phyloP scores from a whole-genome alignment of 2,797 vertebrate species.

The Hyperoplus lanceolatus region DNA sequence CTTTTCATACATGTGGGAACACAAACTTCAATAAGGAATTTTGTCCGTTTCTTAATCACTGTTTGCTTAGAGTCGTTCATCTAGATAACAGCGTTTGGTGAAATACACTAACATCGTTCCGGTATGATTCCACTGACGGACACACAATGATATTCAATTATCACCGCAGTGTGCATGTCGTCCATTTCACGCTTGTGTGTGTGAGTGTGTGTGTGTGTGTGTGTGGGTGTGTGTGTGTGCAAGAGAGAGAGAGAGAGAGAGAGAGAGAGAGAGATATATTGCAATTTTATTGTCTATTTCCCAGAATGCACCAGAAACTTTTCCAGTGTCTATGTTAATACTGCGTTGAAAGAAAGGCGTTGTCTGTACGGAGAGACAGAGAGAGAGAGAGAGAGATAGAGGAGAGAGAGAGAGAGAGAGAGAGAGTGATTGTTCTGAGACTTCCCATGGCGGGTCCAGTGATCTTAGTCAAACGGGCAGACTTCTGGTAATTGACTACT shows the following conservation, averaged over 20 bases:
- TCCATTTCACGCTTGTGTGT: conserved; percentile 13
- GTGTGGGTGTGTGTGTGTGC: conserved; percentile 2
- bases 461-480: conserved; percentile 80
- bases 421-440: conserved; percentile 27
- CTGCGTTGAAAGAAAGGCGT: conserved; percentile 31
- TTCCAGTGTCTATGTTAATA: conserved; percentile 21
- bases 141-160: conserved; percentile 23
- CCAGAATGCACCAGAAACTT: conserved; percentile 34
- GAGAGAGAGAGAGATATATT: conserved; percentile 1
- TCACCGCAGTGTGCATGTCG: not conserved
- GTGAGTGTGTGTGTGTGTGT: conserved; percentile 6
- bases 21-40: not conserved
- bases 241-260: not conserved
- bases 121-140: conserved; percentile 27
- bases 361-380: not conserved
- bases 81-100: conserved; percentile 3
- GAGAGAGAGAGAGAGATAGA: not conserved
- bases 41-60: conserved; percentile 31
- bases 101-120: not conserved
- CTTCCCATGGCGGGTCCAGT: conserved; percentile 62
- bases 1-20: not conserved
- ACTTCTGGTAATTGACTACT: conserved; percentile 85
- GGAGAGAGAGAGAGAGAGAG: not conserved
- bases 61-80: conserved; percentile 23
- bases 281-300: not conserved